Base-by-base conservation (phyloP, 2,888 invertebrate genomes). In the Alentia gelatinosa region DNA sequence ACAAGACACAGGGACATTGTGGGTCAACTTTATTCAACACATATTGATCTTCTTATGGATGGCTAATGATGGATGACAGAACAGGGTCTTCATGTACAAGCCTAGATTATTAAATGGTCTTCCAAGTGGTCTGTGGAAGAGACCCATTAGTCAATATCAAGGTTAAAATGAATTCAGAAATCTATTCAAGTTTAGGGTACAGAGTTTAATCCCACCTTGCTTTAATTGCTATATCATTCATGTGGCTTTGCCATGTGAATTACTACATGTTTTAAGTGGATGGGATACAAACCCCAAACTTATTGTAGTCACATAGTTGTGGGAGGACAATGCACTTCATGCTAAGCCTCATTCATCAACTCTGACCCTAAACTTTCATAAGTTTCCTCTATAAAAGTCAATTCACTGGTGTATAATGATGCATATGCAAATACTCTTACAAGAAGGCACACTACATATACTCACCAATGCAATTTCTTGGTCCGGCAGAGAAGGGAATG, bases 401-500 rank as follows among this genome's bases (percentile, higher is more conserved):
- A 19, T 7, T 12, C 19, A 12, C 9, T 7, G 47, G 7, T 47
- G 47, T n/a, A n/a, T n/a, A n/a, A n/a, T n/a, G n/a, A n/a, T n/a
- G n/a, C n/a, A n/a, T n/a, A n/a, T n/a, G n/a, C n/a, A n/a, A n/a
- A n/a, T n/a, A n/a, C n/a, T n/a, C n/a, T n/a, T n/a, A n/a, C n/a
- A 47, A 47, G 19, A 19, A 7, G 47, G 9, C 7, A 12, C 19
- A 12, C 47, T 47, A 12, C 26, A 19, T 47, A 7, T 19, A 40
- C 91, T 39, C 83, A 94, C 96, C 96, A 79, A 96, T 96, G 92
- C 96, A 96, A 93, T 96, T 96, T 35, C 96, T 94, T 1, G 95
- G 94, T 3, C 96, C 96, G 63, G 96, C 96, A 3, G 96, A 96
- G 93, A 96, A 96, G 0, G 96, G 96, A 4, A 96, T 94, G 93